phyloP scores from a whole-genome alignment of 2,797 vertebrate genomes.

The Bryconaethiops microstoma region DNA sequence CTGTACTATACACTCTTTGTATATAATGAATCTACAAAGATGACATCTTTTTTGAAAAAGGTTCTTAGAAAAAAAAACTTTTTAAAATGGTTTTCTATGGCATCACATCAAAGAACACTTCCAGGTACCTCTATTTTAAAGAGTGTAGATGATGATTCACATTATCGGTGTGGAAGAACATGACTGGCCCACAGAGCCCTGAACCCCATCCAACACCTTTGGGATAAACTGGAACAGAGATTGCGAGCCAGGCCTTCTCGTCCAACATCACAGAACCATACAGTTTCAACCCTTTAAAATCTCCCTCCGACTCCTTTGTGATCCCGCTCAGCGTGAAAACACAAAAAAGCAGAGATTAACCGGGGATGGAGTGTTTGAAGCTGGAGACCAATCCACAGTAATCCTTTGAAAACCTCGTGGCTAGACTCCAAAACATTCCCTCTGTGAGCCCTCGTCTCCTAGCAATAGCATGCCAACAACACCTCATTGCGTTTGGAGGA shows the following conservation, averaged over 20 bases:
- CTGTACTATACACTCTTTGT: slow-evolving; percentile 4
- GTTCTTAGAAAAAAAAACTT: too few species aligned
- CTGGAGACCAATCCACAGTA: slow-evolving; percentile 57
- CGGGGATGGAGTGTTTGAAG: slow-evolving; percentile 46
- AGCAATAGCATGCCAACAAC: slow-evolving; percentile 59
- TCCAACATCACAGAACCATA: background rate
- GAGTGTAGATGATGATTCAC: slow-evolving; percentile 6
- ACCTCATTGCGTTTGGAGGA: slow-evolving; percentile 44
- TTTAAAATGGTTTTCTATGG: too few species aligned
- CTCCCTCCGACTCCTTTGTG: slow-evolving; percentile 19
- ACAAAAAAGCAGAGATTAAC: slow-evolving; percentile 55
- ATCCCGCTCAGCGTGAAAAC: slow-evolving; percentile 50
- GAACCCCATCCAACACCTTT: too few species aligned
- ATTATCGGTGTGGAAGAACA: background rate
- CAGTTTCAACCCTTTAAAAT: slow-evolving; percentile 36
- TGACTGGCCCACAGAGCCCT: too few species aligned
- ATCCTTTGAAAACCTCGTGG: slow-evolving; percentile 59
- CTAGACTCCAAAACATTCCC: slow-evolving; percentile 50
- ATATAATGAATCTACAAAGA: slow-evolving; percentile 6
- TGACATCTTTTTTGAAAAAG: too few species aligned
- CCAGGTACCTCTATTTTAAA: too few species aligned
- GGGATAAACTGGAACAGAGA: too few species aligned
- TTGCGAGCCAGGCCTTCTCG: too few species aligned
- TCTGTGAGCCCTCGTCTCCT: slow-evolving; percentile 43
- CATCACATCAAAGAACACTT: too few species aligned